These are phyloP conservation scores for Mastomys natalensis DNA, from an alignment of 2,113 vertebrate genomes.

Conservation along the genomic window DNA sequence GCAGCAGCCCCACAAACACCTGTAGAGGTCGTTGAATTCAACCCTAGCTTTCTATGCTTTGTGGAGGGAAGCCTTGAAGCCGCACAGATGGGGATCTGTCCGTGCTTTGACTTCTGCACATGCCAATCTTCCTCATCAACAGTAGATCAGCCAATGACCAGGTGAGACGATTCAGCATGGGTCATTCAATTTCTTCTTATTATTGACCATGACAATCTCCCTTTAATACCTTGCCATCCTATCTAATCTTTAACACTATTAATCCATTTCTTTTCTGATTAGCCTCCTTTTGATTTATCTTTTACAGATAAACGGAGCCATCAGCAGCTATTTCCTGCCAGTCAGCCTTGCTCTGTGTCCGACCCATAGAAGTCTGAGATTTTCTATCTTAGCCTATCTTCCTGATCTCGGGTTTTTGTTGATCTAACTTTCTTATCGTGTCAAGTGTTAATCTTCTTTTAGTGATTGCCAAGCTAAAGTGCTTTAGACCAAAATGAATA, in stretches of 20 bases:
- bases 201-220: slow-evolving; percentile 64
- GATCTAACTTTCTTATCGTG: slow-evolving; percentile 76
- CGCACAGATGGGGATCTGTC: slow-evolving; percentile 19
- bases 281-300: slow-evolving; percentile 68
- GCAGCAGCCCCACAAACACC: not conserved
- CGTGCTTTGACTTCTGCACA: slow-evolving; percentile 64
- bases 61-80: slow-evolving; percentile 24
- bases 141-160: not conserved
- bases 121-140: slow-evolving; percentile 63
- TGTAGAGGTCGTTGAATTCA: slow-evolving; percentile 59
- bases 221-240: slow-evolving; percentile 69
- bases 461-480: slow-evolving; percentile 70
- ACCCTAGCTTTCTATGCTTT: not conserved
- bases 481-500: slow-evolving; percentile 70
- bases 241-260: slow-evolving; percentile 77
- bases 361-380: slow-evolving; percentile 45
- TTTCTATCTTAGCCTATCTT: slow-evolving; percentile 78
- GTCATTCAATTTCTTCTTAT: slow-evolving; percentile 65
- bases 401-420: slow-evolving; percentile 71
- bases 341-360: slow-evolving; percentile 43
- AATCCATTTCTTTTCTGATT: slow-evolving; percentile 76
- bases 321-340: slow-evolving; percentile 67
- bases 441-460: slow-evolving; percentile 76
- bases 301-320: slow-evolving; percentile 81
- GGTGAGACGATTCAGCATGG: slow-evolving; percentile 60